Evolutionary conservation across 2,888 invertebrate genomes (phyloP).

Genomic region (Polydesmus complanatus): DNA sequence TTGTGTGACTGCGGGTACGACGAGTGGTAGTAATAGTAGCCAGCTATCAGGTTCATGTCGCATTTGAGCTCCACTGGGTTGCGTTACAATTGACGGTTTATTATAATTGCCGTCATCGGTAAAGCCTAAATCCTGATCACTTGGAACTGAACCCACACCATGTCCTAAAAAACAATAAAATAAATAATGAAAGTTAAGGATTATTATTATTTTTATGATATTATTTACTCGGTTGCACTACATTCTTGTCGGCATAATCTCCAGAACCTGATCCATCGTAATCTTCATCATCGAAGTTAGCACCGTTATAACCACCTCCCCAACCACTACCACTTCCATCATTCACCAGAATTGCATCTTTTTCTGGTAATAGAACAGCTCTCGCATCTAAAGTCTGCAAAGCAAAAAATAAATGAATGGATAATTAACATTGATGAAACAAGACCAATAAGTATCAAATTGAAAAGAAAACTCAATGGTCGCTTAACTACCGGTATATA

Average conservation of each 20-base stretch:
- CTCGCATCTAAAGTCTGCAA: constrained; percentile 25
- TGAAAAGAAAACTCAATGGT: neutral
- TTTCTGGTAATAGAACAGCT: constrained; percentile 24
- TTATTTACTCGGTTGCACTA: neutral
- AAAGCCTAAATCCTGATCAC: neutral
- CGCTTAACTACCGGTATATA: neutral
- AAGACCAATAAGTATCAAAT: neutral
- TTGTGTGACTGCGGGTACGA: too few species aligned
- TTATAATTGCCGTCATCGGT: neutral
- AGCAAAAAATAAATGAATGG: neutral
- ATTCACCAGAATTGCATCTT: constrained; percentile 25
- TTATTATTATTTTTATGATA: too few species aligned
- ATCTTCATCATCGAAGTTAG: constrained; percentile 17
- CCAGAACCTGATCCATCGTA: constrained; percentile 20
- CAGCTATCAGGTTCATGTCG: too few species aligned
- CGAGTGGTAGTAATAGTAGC: too few species aligned
- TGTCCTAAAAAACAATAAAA: neutral
- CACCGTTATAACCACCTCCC: constrained; percentile 6
- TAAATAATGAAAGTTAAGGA: neutral
- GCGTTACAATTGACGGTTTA: neutral
- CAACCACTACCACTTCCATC: constrained; percentile 21
- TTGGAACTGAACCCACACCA: neutral
- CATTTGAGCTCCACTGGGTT: neutral
- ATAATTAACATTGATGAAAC: neutral
- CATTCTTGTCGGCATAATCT: constrained; percentile 3